Base-by-base conservation (phyloP, 2,888 invertebrate genomes). In the Mesorhabditis sp. region DNA sequence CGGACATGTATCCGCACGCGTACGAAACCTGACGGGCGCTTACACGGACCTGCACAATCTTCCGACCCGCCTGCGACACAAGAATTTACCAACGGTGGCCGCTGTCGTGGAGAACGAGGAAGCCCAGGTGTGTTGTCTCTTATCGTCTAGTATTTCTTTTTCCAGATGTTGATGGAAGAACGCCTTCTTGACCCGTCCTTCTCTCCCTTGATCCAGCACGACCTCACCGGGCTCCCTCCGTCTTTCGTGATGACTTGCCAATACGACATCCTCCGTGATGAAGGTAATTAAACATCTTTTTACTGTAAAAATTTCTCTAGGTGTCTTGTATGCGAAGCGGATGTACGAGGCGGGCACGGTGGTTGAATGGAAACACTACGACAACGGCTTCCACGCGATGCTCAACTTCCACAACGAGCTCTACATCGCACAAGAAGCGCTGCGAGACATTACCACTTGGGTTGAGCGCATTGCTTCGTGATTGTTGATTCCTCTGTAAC, bases 231-330 rank as follows among this genome's bases (percentile, higher is more conserved):
- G 7, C 73, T 86, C 61, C 86, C 87, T 1, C 78, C 81, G 45
- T 80, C 86, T 3, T 86, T 86, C 67, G 77, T 87, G 62, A 77
- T 86, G 6, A 86, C 87, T 15, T 84, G 86, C 45, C 86, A 87
- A 64, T 86, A 85, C 74, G 87, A 87, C 71, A 84, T 87, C 4
- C 80, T 87, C 7, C 75, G 87, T 4, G 87, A 87, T 73, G 87
- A 87, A 71, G 81, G 80, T 65, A 62, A 13, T 50, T 50, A 50
- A 50, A 50, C 10, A 13, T 50, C n/a, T 50, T 50, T n/a, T 50
- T 10, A n/a, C n/a, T 10, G 58, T 50, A 50, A 50, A 50, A 13
- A n/a, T 50, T 1, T n/a, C n/a, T 2, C n/a, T 50, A 50, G 58
- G 58, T 61, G 63, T 86, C 5, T 83, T 87, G 82, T 87, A 86